Evolutionary conservation across 1,140 invertebrate species (phyloP).

Genomic region (Rhizoglyphus robini): DNA sequence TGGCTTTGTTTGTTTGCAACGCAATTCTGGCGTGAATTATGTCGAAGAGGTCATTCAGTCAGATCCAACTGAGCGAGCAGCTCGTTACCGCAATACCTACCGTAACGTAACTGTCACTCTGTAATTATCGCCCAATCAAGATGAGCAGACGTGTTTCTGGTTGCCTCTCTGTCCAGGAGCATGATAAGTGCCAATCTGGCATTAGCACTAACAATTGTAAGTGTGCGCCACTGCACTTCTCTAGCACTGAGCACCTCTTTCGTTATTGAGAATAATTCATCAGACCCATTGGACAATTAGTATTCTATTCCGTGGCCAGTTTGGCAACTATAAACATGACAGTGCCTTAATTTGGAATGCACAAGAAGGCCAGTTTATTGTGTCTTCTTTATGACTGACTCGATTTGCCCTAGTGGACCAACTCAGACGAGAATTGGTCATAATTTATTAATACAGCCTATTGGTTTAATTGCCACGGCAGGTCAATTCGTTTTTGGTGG

Average conservation of each 20-base stretch:
- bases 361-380: too few species aligned
- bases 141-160: background rate
- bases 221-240: too few species aligned
- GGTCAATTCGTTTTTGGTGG: background rate
- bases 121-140: background rate
- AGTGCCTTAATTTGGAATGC: too few species aligned
- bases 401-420: too few species aligned
- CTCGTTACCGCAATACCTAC: background rate
- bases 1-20: background rate
- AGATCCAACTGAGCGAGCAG: background rate
- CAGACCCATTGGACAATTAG: too few species aligned
- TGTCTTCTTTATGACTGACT: too few species aligned
- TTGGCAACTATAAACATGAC: too few species aligned
- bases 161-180: background rate
- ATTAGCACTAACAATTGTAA: too few species aligned
- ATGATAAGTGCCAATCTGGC: too few species aligned
- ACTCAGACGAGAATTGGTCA: background rate
- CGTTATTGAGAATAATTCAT: too few species aligned
- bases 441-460: slow-evolving; percentile 10
- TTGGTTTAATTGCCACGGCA: slow-evolving; percentile 2
- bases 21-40: background rate
- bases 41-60: background rate
- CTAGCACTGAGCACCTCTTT: too few species aligned
- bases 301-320: too few species aligned
- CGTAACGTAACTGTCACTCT: background rate